These are phyloP conservation scores for Leptopilina clavipes DNA, from an alignment of 1,140 invertebrate genomes.

Conservation along the genomic window DNA sequence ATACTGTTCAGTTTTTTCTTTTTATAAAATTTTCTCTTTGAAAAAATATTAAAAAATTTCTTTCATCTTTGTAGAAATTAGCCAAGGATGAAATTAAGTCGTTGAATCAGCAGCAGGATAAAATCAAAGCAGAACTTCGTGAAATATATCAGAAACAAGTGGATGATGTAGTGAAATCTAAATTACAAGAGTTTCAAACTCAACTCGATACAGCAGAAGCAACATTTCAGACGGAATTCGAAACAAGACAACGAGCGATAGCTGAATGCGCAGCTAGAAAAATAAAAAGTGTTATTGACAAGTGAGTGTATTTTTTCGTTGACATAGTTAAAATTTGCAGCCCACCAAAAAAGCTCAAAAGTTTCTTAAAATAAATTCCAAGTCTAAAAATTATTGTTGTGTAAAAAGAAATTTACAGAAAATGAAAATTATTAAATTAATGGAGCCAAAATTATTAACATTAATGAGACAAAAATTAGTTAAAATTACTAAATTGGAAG, in stretches of 20 bases:
- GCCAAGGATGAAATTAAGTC: slow-evolving; percentile 76
- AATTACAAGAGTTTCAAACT: slow-evolving; percentile 85
- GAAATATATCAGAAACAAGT: slow-evolving; percentile 87
- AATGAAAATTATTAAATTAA: no score
- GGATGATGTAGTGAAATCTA: slow-evolving; percentile 83
- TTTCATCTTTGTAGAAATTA: slow-evolving; percentile 69
- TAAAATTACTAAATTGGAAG: no score
- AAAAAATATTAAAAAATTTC: slow-evolving; percentile 35
- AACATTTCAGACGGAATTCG: slow-evolving; percentile 79
- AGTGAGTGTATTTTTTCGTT: slow-evolving; percentile 73
- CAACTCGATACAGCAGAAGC: slow-evolving; percentile 82
- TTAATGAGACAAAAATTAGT: no score
- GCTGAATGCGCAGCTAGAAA: slow-evolving; percentile 82
- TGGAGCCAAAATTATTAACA: no score
- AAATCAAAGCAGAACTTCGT: slow-evolving; percentile 81
- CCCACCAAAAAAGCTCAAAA: slow-evolving; percentile 30
- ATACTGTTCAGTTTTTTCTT: not conserved
- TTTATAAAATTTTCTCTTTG: not conserved
- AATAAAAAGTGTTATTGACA: slow-evolving; percentile 82
- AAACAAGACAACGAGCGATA: slow-evolving; percentile 79
- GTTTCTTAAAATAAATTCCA: not conserved
- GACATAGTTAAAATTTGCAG: slow-evolving; percentile 4
- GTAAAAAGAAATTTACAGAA: no score
- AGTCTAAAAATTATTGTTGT: no score
- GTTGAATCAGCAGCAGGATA: slow-evolving; percentile 77